phyloP scores from a whole-genome alignment of 1,140 invertebrate species.

The Plectrocnemia conspersa region DNA sequence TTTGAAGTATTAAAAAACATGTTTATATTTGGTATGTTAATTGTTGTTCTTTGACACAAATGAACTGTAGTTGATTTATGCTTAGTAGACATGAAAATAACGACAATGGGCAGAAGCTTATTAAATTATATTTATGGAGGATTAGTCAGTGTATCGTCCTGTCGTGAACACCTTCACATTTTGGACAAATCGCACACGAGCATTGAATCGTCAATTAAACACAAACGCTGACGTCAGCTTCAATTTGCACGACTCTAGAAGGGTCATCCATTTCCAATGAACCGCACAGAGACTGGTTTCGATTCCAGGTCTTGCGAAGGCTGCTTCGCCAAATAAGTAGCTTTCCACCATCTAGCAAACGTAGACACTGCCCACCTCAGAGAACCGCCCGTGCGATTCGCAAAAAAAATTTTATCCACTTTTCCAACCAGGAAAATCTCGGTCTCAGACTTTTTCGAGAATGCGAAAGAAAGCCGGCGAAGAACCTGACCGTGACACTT shows the following conservation, averaged over 20 bases:
- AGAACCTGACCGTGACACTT: constrained; percentile 1
- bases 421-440: not conserved
- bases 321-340: constrained; percentile 6
- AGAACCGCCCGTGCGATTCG: not conserved
- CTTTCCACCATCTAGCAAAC: constrained; percentile 5
- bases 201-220: too few species aligned
- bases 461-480: not conserved
- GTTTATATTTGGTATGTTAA: too few species aligned
- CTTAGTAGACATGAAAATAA: too few species aligned
- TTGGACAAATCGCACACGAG: too few species aligned
- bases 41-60: too few species aligned
- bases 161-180: too few species aligned
- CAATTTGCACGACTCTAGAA: not conserved
- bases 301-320: constrained; percentile 4
- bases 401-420: not conserved
- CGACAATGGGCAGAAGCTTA: too few species aligned
- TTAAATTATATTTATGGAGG: too few species aligned
- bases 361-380: not conserved
- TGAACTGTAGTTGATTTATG: too few species aligned
- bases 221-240: not conserved
- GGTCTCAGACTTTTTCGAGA: not conserved
- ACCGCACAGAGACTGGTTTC: constrained; percentile 2
- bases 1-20: too few species aligned
- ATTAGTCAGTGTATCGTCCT: too few species aligned
- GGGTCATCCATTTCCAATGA: constrained; percentile 8